Evolutionary conservation across 2,113 vertebrate genomes (phyloP).

Genomic region (Lathamus discolor): DNA sequence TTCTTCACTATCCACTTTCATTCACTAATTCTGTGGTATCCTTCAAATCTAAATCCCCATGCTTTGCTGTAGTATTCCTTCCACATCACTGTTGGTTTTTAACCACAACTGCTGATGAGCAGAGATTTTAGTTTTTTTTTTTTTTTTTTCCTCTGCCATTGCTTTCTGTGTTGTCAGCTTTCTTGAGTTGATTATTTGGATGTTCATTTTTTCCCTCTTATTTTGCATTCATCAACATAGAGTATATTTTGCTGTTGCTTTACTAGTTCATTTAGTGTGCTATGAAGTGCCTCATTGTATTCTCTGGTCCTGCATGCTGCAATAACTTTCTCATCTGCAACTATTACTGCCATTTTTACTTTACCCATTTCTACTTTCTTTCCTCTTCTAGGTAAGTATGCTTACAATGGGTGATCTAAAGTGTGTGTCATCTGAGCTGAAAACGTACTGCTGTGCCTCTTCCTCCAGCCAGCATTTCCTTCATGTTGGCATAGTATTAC

Average conservation of each 20-base stretch:
- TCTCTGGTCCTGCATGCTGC: neutral
- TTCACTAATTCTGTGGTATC: neutral
- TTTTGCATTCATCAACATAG: neutral
- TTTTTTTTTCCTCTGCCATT: neutral
- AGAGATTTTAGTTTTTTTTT: neutral
- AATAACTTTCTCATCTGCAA: neutral
- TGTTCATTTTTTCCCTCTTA: neutral
- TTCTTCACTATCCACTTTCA: neutral
- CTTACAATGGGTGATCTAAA: neutral
- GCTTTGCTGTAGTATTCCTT: neutral
- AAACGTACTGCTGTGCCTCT: neutral
- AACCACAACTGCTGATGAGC: neutral
- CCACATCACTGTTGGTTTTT: neutral
- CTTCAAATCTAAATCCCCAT: neutral
- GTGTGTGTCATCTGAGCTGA: neutral
- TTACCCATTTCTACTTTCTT: neutral
- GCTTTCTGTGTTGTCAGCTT: neutral
- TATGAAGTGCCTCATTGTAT: neutral
- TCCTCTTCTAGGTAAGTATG: neutral
- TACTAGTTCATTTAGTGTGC: neutral
- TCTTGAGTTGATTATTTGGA: neutral
- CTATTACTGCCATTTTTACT: neutral
- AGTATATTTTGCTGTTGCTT: neutral
- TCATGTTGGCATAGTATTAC: neutral
- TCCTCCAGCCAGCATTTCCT: neutral